Percentiles rank a stretch among this genome's conserved stretches.
These are phyloP conservation scores for Rhizoglyphus robini DNA, from an alignment of 1,140 invertebrate species.

Conservation along the genomic window DNA sequence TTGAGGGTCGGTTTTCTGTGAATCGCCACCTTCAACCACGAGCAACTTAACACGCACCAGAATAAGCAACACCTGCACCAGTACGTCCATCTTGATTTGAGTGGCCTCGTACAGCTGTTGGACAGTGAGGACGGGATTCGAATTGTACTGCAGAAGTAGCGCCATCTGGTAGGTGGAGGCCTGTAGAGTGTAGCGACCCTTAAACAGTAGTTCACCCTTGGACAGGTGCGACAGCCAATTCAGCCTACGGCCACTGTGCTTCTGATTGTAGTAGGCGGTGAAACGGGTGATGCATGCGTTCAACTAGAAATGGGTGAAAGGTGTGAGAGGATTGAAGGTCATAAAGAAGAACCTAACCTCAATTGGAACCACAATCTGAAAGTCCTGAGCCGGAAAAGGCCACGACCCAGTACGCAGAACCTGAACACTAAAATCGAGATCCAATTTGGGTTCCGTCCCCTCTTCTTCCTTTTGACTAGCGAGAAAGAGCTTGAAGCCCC, in stretches of 20 bases:
- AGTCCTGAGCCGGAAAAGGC: conserved; percentile 91
- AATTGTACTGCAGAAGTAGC: conserved; percentile 86
- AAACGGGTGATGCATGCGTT: conserved; percentile 87
- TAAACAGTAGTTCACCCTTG: conserved; percentile 88
- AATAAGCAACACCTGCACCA: conserved; percentile 28
- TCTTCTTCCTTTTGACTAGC: conserved; percentile 21
- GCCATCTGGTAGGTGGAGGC: conserved; percentile 98
- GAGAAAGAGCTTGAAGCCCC: conserved; percentile 56
- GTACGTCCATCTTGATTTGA: conserved; percentile 55
- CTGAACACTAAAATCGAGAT: conserved; percentile 75
- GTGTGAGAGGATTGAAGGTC: neutral
- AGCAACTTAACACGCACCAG: conserved; percentile 28
- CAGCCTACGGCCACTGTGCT: conserved; percentile 90
- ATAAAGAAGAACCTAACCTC: conserved; percentile 30
- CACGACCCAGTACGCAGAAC: conserved; percentile 93
- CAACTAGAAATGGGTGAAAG: conserved; percentile 44
- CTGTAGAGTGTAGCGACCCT: conserved; percentile 56
- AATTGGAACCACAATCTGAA: conserved; percentile 72
- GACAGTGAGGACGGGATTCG: conserved; percentile 65
- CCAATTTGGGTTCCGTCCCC: no score
- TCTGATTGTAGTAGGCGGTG: conserved; percentile 83
- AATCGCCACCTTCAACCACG: conserved; percentile 19
- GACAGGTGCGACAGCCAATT: conserved; percentile 98
- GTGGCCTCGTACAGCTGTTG: conserved; percentile 74
- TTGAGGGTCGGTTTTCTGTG: neutral